A percentile compares a stretch with the other conserved stretches of the same genome.
Conservation (phyloP, 2,888 invertebrate species). For the Rotaria macrura region DNA sequence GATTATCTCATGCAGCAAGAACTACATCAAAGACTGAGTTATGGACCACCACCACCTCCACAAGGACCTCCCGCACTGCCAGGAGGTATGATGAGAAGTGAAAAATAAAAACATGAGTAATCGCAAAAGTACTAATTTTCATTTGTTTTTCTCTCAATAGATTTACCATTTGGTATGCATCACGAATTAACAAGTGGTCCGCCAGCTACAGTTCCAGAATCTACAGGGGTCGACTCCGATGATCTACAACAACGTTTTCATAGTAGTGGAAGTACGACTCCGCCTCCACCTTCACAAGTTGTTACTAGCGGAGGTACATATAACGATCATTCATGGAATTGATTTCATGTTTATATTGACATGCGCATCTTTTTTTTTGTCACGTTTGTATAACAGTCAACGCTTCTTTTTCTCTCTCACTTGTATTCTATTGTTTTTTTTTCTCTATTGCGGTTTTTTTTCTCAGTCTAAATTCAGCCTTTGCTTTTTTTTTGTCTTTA, state of each 20-base stretch:
- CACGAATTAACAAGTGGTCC: not conserved
- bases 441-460: not conserved
- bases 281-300: not conserved
- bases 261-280: not conserved
- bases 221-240: not conserved
- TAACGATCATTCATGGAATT: not conserved
- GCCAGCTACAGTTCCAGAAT: not conserved
- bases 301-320: not conserved
- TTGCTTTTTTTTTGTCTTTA: not conserved
- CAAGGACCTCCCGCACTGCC: not conserved
- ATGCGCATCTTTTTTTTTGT: not conserved
- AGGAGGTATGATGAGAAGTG: not conserved
- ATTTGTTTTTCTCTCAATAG: not conserved
- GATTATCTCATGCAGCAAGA: not conserved
- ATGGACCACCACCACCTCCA: not conserved
- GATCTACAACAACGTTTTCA: constrained; percentile 2
- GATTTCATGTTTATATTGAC: not conserved
- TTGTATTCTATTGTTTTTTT: not conserved
- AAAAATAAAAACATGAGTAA: too few species aligned
- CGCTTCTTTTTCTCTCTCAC: not conserved
- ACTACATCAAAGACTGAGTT: not conserved
- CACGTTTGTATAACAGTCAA: constrained; percentile 2
- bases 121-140: too few species aligned
- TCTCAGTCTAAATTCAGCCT: not conserved
- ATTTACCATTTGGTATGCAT: not conserved